A percentile compares a stretch with the other conserved stretches of the same genome.
phyloP scores from a whole-genome alignment of 2,888 invertebrate species.

The Parascotia fuliginaria region DNA sequence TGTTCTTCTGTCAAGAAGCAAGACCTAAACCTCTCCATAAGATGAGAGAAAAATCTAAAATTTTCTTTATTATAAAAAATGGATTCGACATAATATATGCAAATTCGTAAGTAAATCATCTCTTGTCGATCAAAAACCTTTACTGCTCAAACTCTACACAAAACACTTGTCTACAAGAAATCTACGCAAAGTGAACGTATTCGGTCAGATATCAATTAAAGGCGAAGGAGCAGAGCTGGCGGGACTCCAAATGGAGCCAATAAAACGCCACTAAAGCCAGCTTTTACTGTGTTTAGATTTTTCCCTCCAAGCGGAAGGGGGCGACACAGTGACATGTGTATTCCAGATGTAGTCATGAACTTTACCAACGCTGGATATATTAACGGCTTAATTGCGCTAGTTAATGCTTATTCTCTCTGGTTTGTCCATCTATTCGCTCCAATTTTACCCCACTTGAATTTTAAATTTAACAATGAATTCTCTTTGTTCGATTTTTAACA shows the following conservation, averaged over 20 bases:
- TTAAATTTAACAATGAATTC: constrained; percentile 23
- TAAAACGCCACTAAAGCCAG: constrained; percentile 76
- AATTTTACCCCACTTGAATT: constrained; percentile 17
- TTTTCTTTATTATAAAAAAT: no score
- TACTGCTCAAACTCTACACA: constrained; percentile 23
- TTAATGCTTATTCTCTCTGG: constrained; percentile 29
- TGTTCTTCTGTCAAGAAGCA: no score
- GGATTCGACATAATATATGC: no score
- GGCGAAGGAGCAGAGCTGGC: constrained; percentile 67
- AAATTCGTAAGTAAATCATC: no score
- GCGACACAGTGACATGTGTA: constrained; percentile 56
- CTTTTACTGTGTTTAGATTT: constrained; percentile 79
- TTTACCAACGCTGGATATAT: constrained; percentile 39
- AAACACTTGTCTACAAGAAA: constrained; percentile 48
- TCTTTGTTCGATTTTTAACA: constrained; percentile 15
- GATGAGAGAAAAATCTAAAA: no score
- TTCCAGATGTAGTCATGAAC: constrained; percentile 58
- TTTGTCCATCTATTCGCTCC: constrained; percentile 19
- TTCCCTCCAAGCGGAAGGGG: constrained; percentile 52
- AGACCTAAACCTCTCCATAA: no score
- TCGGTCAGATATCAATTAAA: constrained; percentile 81
- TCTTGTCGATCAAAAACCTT: no score
- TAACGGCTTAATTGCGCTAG: constrained; percentile 44
- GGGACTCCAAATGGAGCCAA: constrained; percentile 71
- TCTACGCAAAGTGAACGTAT: constrained; percentile 57